Evolutionary conservation across 92 coral and sea anemone genomes (phyloP), one percentile per base, ranked within the genome.

Genomic region (Diadumene lineata): DNA sequence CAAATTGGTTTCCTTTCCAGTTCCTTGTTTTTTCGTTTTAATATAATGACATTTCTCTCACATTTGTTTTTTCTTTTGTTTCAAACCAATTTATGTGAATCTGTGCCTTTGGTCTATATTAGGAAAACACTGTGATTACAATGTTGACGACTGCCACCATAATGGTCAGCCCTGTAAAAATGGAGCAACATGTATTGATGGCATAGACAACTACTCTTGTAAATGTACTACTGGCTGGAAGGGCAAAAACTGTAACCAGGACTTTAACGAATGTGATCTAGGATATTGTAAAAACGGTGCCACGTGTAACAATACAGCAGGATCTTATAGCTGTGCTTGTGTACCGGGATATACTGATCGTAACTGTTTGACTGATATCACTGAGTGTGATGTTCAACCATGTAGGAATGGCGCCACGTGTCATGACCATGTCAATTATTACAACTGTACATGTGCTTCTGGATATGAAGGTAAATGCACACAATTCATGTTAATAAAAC

Each of bases 281-380:
- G 51, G 70, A 17, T 93, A 88, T 15, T 94, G 98, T 65, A 15
- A 83, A 64, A 83, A 94, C 80, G 97, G 97, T 82, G 94, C 90
- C 84, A 89, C 28, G 76, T 31, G 1, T 38, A 38, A 38, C 48
- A 38, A 38, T 13, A 38, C 48, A 38, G 7, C 6, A 38, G 48
- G 48, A 6, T 38, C 48, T 6, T 38, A 38, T 38, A 38, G 13
- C 48, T 38, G 48, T 38, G 7, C 6, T 38, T 38, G 48, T 38
- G 48, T 38, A 28, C 79, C 98, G 32, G 98, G 98, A 11, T 93
- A 78, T 73, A 79, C 93, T 27, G 92, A 81, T 80, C 25, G 24
- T 81, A 88, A 88, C 84, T 88, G 93, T 81, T 83, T 89, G 15
- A 81, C 86, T 33, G 70, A 68, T 26, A 38, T n/a, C 29, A 24